These are phyloP conservation scores for Folsomia candida DNA, from an alignment of 2,888 invertebrate species.

Conservation along the genomic window DNA sequence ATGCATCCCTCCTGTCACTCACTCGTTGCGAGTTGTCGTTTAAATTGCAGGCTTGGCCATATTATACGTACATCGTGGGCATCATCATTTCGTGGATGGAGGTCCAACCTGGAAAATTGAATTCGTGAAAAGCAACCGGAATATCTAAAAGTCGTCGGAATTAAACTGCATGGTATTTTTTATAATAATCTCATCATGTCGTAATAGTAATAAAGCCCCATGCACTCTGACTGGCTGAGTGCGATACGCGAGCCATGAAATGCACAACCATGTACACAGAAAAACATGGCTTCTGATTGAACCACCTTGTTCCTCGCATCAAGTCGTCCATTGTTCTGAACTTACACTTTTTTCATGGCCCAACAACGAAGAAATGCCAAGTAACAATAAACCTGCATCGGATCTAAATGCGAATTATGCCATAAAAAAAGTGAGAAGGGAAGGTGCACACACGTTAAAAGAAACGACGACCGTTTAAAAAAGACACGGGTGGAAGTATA, in stretches of 20 bases:
- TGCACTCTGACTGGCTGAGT: no score
- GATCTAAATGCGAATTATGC: not conserved
- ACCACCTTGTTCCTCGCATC: conserved; percentile 5
- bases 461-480: no score
- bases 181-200: no score
- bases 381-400: not conserved
- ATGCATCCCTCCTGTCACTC: conserved; percentile 1
- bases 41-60: no score
- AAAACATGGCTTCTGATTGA: not conserved
- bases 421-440: not conserved
- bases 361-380: not conserved
- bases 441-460: not conserved
- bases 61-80: no score
- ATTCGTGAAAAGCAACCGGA: not conserved
- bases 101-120: not conserved
- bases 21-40: not conserved
- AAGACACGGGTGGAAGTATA: not conserved
- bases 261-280: not conserved
- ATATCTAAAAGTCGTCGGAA: not conserved
- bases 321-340: not conserved
- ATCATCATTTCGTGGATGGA: not conserved
- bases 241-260: not conserved
- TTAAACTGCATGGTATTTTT: not conserved
- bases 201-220: no score
- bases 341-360: not conserved